Evolutionary conservation across 1,140 invertebrate genomes (phyloP).

Genomic region (Achroia grisella): DNA sequence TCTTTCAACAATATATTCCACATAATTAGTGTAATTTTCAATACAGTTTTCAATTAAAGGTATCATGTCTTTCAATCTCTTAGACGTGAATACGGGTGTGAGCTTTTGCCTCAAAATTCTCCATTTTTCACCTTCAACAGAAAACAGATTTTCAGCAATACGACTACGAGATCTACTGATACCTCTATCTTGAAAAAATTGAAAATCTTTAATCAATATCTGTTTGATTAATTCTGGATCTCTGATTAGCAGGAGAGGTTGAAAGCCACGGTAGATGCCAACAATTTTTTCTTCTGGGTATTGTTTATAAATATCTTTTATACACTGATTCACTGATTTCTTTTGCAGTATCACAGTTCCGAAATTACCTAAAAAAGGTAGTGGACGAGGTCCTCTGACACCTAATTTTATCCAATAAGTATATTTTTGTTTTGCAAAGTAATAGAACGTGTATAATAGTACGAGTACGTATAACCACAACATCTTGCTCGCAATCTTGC

Average conservation of each 20-base stretch:
- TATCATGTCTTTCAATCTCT: conserved; percentile 75
- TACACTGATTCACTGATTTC: conserved; percentile 3
- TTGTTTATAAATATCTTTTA: conserved; percentile 19
- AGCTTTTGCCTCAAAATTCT: conserved; percentile 64
- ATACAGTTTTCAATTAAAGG: conserved; percentile 46
- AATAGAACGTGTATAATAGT: not conserved
- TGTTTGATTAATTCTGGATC: conserved; percentile 72
- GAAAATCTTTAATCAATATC: conserved; percentile 75
- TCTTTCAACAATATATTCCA: conserved; percentile 25
- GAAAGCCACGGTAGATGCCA: conserved; percentile 51
- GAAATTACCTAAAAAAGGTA: conserved; percentile 12
- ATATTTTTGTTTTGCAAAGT: conserved; percentile 2
- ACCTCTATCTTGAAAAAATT: conserved; percentile 65
- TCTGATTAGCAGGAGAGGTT: conserved; percentile 64
- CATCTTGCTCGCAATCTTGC: not conserved
- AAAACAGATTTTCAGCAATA: conserved; percentile 60
- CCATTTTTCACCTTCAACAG: conserved; percentile 65
- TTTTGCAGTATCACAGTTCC: conserved; percentile 3
- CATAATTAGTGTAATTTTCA: conserved; percentile 31
- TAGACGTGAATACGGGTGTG: conserved; percentile 73
- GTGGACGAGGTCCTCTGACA: conserved; percentile 6
- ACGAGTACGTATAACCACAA: not conserved
- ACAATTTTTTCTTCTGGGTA: conserved; percentile 29
- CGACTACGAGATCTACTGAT: conserved; percentile 16
- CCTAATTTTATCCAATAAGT: conserved; percentile 12